These are phyloP conservation scores for Sinotaia quadrata DNA, from an alignment of 2,888 invertebrate species.

Conservation along the genomic window DNA sequence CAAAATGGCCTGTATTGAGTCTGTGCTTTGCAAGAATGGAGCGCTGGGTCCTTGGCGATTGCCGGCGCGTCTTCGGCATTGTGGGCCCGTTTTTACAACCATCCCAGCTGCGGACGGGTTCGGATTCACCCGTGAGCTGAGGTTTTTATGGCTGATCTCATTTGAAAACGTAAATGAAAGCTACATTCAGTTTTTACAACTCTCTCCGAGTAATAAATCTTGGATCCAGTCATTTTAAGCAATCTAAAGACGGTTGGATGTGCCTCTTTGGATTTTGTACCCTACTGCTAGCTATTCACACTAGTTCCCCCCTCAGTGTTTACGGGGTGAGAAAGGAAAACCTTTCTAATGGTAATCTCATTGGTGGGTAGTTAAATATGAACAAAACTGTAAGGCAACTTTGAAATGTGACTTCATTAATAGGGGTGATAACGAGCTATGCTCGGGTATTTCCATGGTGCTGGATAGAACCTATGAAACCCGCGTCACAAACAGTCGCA, in stretches of 20 bases:
- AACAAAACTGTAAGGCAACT: background rate
- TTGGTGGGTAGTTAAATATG: constrained; percentile 5
- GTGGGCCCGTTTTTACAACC: constrained; percentile 17
- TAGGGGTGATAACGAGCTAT: background rate
- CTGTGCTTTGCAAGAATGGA: too few relatives aligned
- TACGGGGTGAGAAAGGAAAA: background rate
- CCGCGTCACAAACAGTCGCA: too few relatives aligned
- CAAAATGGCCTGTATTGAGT: too few relatives aligned
- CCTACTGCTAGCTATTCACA: background rate
- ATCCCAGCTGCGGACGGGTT: constrained; percentile 30
- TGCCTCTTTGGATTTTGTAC: background rate
- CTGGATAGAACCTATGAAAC: too few relatives aligned
- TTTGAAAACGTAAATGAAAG: constrained; percentile 29
- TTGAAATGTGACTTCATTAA: background rate
- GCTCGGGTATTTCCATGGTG: too few relatives aligned
- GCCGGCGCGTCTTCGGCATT: constrained; percentile 6
- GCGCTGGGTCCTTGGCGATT: too few relatives aligned
- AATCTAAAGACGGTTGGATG: background rate
- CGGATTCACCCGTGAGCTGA: constrained; percentile 9
- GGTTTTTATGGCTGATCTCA: constrained; percentile 34
- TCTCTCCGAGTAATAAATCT: background rate
- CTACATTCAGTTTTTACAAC: constrained; percentile 20
- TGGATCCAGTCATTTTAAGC: background rate
- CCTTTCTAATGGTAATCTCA: constrained; percentile 19
- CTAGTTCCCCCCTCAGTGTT: background rate